phyloP scores from a whole-genome alignment of 2,113 vertebrate genomes.

The Forbesichthys agassizii region DNA sequence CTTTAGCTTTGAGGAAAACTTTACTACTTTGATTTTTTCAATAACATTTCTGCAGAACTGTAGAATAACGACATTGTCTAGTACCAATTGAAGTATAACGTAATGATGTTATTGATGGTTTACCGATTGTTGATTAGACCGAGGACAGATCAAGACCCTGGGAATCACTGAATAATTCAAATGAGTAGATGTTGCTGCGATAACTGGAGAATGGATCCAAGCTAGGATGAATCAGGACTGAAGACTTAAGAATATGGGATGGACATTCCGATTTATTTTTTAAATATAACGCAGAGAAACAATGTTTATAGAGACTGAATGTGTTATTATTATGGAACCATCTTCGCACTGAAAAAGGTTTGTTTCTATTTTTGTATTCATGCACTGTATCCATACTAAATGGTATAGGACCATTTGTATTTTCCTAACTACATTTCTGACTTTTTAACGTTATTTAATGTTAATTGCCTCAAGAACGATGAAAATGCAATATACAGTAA shows the following conservation, averaged over 20 bases:
- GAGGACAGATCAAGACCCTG: too few species aligned
- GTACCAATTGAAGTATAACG: too few species aligned
- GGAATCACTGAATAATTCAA: too few species aligned
- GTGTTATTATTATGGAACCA: slow-evolving; percentile 23
- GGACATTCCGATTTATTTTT: background rate
- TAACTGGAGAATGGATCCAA: background rate
- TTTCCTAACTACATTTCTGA: slow-evolving; percentile 41
- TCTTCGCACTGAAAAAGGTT: slow-evolving; percentile 71
- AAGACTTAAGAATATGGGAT: background rate
- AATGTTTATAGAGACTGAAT: slow-evolving; percentile 9
- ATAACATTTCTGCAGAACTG: too few species aligned
- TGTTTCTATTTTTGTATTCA: slow-evolving; percentile 54
- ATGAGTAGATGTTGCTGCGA: too few species aligned
- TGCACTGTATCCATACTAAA: slow-evolving; percentile 66
- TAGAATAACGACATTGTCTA: too few species aligned
- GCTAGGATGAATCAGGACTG: background rate
- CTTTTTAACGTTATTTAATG: slow-evolving; percentile 48
- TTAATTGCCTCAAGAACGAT: slow-evolving; percentile 65
- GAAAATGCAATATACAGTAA: slow-evolving; percentile 41
- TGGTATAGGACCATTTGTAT: slow-evolving; percentile 32
- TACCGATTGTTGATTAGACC: too few species aligned
- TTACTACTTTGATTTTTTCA: too few species aligned
- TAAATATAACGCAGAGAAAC: background rate
- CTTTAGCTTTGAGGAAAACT: too few species aligned
- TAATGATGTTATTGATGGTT: too few species aligned